Evolutionary conservation across 2,888 invertebrate genomes (phyloP), one percentile per base, ranked within the genome.

Genomic region (Griposia aprilina): DNA sequence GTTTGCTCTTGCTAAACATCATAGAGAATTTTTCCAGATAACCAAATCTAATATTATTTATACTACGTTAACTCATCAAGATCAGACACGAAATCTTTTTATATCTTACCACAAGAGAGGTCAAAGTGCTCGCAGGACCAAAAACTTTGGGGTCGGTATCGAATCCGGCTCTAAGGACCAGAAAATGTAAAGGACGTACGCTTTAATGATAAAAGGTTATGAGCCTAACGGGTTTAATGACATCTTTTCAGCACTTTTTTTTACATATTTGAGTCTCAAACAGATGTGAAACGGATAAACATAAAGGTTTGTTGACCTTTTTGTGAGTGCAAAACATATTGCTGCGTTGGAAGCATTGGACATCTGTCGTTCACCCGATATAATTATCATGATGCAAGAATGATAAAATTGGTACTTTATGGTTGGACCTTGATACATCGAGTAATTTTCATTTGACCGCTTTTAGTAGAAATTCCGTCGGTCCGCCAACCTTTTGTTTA

Each of bases 191-290:
- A 74, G 23, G 68, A 57, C 63, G 11, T 65, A 36, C 17, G 71
- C 48, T 81, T 52, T 62, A 72, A 76, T 66, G 52, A 73, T 81
- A 82, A 82, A 85, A 65, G 71, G 60, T 65, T 71, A 60, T 63
- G 62, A 71, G 50, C 6, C 50, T 74, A 71, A 68, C 48, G 59
- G 63, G 59, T 71, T 70, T 71, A 80, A 67, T 67, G 66, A 82
- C 55, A 36, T 66, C 20, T 68, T 80, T 74, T 59, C 50, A 57
- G 41, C 3, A 55, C 23, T 52, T 66, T 69, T 69, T 71, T 80
- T 57, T 50, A 50, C 15, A 26, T 7, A 81, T 57, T 57, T 15
- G 7, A 48, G n/a, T 26, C 15, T n/a, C 10, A 69, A 45, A 52
- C 36, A 55, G 36, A 59, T 80, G n/a, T 79, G 26, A 59, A 20